Evolutionary conservation across 2,888 invertebrate species (phyloP).

Genomic region (Agriopis leucophaearia): DNA sequence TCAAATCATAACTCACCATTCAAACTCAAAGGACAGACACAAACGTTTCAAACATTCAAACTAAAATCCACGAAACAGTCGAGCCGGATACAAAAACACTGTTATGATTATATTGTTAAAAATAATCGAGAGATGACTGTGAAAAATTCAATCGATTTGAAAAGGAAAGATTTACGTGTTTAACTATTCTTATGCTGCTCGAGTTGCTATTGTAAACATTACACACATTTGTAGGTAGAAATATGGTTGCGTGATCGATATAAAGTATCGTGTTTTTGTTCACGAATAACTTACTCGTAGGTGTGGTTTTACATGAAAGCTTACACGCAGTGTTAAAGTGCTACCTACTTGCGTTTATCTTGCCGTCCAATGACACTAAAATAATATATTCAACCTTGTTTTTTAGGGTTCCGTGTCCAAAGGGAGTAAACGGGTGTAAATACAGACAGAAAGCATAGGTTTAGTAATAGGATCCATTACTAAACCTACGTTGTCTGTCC

Average conservation of each 20-base stretch:
- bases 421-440: too few relatives aligned
- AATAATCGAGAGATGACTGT: conserved; percentile 27
- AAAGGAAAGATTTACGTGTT: conserved; percentile 34
- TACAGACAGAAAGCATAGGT: too few relatives aligned
- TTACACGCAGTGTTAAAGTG: too few relatives aligned
- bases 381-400: too few relatives aligned
- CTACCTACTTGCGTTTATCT: too few relatives aligned
- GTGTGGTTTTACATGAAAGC: neutral
- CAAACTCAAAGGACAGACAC: conserved; percentile 13
- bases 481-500: too few relatives aligned
- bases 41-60: conserved; percentile 26
- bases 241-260: conserved; percentile 12
- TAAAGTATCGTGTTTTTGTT: conserved; percentile 3
- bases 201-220: conserved; percentile 19
- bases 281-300: neutral
- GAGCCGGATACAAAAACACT: conserved; percentile 18
- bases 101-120: conserved; percentile 36
- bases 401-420: too few relatives aligned
- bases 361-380: too few relatives aligned
- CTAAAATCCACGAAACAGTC: conserved; percentile 5
- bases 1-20: neutral
- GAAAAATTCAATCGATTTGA: conserved; percentile 31
- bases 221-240: neutral
- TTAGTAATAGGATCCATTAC: too few relatives aligned
- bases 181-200: conserved; percentile 18